Evolutionary conservation across 2,888 invertebrate genomes (phyloP).

Genomic region (Stegophylla sp.): DNA sequence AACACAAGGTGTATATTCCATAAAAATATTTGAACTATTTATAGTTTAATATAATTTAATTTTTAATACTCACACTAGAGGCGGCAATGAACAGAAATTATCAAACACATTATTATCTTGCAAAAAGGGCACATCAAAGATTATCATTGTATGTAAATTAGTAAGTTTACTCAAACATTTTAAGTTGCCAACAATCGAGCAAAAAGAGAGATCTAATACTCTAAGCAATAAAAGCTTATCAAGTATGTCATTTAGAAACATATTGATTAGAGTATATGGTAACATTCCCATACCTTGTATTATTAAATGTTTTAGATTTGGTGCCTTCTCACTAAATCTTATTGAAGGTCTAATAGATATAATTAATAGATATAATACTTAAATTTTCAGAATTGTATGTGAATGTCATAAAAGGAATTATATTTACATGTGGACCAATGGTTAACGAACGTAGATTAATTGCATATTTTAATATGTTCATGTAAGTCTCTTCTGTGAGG

Average conservation of each 20-base stretch:
- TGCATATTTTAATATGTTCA: slow-evolving; percentile 74
- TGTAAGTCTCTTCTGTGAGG: slow-evolving; percentile 72
- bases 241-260: slow-evolving; percentile 42
- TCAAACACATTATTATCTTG: slow-evolving; percentile 50
- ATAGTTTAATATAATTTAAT: slow-evolving; percentile 62
- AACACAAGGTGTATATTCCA: slow-evolving; percentile 68
- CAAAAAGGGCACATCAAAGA: slow-evolving; percentile 58
- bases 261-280: slow-evolving; percentile 8
- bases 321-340: slow-evolving; percentile 32
- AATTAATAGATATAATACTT: slow-evolving; percentile 52
- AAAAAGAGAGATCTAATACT: slow-evolving; percentile 59
- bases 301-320: slow-evolving; percentile 40
- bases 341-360: too few relatives aligned
- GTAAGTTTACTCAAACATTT: slow-evolving; percentile 41
- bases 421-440: slow-evolving; percentile 74
- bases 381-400: slow-evolving; percentile 38
- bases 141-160: slow-evolving; percentile 57
- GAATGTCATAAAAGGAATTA: slow-evolving; percentile 67
- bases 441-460: slow-evolving; percentile 75
- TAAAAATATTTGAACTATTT: background rate
- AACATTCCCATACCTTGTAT: slow-evolving; percentile 28
- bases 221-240: slow-evolving; percentile 51
- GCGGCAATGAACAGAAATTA: slow-evolving; percentile 43
- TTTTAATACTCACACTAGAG: slow-evolving; percentile 63
- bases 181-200: slow-evolving; percentile 49